Evolutionary conservation across 2,113 vertebrate species (phyloP).

Genomic region (Bettongia penicillata): DNA sequence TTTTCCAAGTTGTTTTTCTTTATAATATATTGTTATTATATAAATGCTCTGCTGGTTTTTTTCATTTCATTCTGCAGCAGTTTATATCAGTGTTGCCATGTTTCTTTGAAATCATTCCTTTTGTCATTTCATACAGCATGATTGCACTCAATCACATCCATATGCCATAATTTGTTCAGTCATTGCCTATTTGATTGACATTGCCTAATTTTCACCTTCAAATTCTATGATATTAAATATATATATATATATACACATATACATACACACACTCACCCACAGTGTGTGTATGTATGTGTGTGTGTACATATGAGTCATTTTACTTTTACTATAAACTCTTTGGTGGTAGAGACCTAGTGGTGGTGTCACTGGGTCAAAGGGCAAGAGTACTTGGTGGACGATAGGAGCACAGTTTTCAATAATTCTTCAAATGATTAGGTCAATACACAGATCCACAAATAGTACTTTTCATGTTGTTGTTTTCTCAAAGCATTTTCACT

Average conservation of each 20-base stretch:
- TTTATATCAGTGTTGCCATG: neutral
- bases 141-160: neutral
- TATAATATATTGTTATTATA: neutral
- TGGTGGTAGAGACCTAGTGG: neutral
- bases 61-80: neutral
- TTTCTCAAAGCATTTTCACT: no score
- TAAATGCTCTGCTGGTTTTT: neutral
- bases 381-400: no score
- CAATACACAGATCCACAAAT: no score
- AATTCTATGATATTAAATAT: neutral
- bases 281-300: no score
- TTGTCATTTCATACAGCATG: neutral
- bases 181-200: no score
- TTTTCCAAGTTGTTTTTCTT: neutral
- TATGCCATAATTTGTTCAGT: neutral
- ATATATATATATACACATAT: no score
- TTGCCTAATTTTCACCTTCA: neutral
- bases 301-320: neutral
- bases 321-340: neutral
- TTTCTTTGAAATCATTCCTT: neutral
- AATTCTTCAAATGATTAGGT: no score
- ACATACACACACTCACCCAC: no score
- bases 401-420: no score
- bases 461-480: no score
- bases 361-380: neutral